Base-by-base conservation (phyloP, 2,888 invertebrate genomes). In the Pandemis heparana region DNA sequence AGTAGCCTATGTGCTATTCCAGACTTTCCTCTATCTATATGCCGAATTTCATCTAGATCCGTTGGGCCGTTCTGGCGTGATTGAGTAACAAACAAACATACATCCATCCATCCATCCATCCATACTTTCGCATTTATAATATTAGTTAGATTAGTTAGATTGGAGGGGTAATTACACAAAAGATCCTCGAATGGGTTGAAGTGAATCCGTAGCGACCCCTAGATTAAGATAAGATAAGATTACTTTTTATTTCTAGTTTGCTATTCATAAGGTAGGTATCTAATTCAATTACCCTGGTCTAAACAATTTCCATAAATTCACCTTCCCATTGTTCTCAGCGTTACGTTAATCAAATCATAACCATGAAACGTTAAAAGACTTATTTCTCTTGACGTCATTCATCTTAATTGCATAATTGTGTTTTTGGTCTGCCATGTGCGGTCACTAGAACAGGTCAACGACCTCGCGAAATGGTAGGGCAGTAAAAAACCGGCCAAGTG, bases 381-480 rank as follows among this genome's bases (percentile, higher is more conserved):
- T 41, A 62, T 72, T 53, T 61, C n/a, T 66, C 0, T n/a, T 71
- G 61, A 67, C 61, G 38, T 67, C 53, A 67, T 53, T 53, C 39
- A 9, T 39, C 48, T 70, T 62, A 53, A 10, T 39, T 43, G 43
- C n/a, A n/a, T n/a, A 23, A 23, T 75, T 66, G 12, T 32, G 16
- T 4, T 56, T 39, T 18, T 46, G 56, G 32, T 41, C 51, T 16
- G 16, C 41, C 32, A 46, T 23, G 66, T 63, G 68, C 63, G 70
- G 75, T 61, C 68, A 75, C n/a, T 67, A 71, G 76, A 75, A 79
- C 78, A 78, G 79, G 80, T 79, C 75, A 75, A 78, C 77, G 73
- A 78, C 77, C 72, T 70, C 63, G 61, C 38, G 69, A 66, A 38
- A 53, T 18, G n/a, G 8, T 66, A 71, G 65, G 68, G 5, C 23